Base-by-base conservation (phyloP, 2,113 vertebrate genomes). In the Ancistrus triradiatus region DNA sequence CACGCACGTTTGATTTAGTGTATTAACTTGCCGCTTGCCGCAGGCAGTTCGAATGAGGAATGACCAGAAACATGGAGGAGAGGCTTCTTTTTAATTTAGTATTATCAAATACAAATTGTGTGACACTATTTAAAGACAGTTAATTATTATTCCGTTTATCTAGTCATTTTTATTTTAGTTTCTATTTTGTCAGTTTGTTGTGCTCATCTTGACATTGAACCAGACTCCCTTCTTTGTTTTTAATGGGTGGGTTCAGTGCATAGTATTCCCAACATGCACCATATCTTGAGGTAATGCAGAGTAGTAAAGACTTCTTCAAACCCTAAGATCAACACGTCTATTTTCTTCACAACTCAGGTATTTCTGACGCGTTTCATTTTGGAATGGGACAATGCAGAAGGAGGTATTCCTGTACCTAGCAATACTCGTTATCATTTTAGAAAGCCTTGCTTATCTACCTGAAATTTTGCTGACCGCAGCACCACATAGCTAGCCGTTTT, bases 51-150 rank as follows among this genome's bases (percentile, higher is more conserved):
- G 70, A 73, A 71, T 47, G 57, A 52, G 59, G 74, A 70, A 74
- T 28, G 69, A 64, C 66, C 64, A 75, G 79, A 77, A 59, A 73
- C 57, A 67, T 40, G 52, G 72, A 79, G 77, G 81, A 81, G 85
- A 73, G 75, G 80, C 77, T 87, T 89, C 81, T 84, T 87, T 87
- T 87, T 87, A 81, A 84, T 86, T 90, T 90, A 87, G 86, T 87
- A 87, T 90, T 90, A 88, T 90, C 83, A 84, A 88, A 89, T 81
- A 85, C 85, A 86, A 81, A 77, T 82, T 72, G 89, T 89, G 88
- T 90, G 89, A 90, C 85, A 86, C 86, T 89, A 90, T 90, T 90
- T 90, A 90, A 90, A 88, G 73, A 86, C 84, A 72, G 86, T 83
- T 77, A 80, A 85, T 85, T 84, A 84, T 85, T 82, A 84, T 90